Evolutionary conservation across 2,113 vertebrate genomes (phyloP).

Genomic region (Zosterops japonicus): DNA sequence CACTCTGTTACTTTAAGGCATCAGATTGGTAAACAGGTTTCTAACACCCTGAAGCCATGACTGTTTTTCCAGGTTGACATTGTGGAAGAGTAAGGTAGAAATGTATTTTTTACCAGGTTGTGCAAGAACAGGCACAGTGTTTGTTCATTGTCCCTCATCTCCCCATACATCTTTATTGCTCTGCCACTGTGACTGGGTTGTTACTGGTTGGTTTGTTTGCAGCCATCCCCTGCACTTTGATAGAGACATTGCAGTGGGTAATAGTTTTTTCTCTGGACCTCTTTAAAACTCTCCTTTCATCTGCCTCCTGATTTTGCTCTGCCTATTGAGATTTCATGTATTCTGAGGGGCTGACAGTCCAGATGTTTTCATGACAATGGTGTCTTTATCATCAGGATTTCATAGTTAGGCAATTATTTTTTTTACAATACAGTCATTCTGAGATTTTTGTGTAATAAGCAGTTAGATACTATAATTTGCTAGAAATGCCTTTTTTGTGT

Average conservation of each 20-base stretch:
- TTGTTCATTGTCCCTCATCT: not conserved
- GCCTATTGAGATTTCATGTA: slow-evolving; percentile 26
- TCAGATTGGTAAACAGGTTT: not conserved
- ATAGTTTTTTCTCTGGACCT: not conserved
- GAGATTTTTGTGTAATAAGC: slow-evolving; percentile 38
- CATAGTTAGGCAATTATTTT: slow-evolving; percentile 55
- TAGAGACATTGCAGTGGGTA: not conserved
- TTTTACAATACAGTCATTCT: slow-evolving; percentile 45
- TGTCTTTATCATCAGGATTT: slow-evolving; percentile 43
- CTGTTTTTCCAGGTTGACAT: not conserved
- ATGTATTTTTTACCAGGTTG: not conserved
- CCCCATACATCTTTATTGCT: not conserved
- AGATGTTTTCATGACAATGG: slow-evolving; percentile 60
- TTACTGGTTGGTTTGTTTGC: not conserved
- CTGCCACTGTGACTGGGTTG: not conserved
- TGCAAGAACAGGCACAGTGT: not conserved
- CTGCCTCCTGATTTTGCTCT: slow-evolving; percentile 1
- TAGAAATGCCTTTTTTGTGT: slow-evolving; percentile 7
- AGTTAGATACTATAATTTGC: slow-evolving; percentile 45
- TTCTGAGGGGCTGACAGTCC: slow-evolving; percentile 15
- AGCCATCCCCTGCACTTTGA: not conserved
- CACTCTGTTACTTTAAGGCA: not conserved
- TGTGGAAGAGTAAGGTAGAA: not conserved
- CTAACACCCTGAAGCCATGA: not conserved
- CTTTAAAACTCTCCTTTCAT: slow-evolving; percentile 26